Percentiles rank a stretch among this genome's conserved stretches.
Conservation (phyloP, 2,888 invertebrate species). For the Priocnemis perturbator region DNA sequence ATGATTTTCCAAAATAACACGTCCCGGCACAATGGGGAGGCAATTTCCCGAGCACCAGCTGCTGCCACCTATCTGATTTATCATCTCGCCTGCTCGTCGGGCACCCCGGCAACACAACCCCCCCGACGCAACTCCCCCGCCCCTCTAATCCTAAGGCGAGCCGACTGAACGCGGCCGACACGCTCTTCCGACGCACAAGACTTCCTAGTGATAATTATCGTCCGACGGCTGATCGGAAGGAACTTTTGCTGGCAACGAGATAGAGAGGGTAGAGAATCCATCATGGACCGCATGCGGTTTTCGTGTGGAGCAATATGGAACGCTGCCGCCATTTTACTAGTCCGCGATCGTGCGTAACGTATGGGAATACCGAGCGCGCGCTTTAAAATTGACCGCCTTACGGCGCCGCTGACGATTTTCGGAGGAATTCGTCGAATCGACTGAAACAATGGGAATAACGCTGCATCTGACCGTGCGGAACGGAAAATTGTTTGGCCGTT, state of each 20-base stretch:
- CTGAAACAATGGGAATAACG: slow-evolving; percentile 7
- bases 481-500: slow-evolving; percentile 62
- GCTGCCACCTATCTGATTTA: slow-evolving; percentile 72
- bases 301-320: no score
- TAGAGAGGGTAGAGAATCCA: no score
- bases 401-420: no score
- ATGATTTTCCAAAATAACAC: slow-evolving; percentile 73
- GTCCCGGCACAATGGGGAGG: slow-evolving; percentile 59
- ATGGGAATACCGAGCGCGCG: no score
- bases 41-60: slow-evolving; percentile 73
- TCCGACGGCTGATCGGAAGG: slow-evolving; percentile 24
- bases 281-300: no score
- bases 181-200: slow-evolving; percentile 15
- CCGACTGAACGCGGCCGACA: background rate
- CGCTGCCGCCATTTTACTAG: no score
- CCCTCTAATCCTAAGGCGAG: background rate
- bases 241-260: no score
- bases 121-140: slow-evolving; percentile 11
- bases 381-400: no score
- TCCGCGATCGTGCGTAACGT: no score
- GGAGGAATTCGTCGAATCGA: no score
- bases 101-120: slow-evolving; percentile 27
- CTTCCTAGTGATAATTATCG: slow-evolving; percentile 37
- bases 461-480: slow-evolving; percentile 29
- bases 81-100: slow-evolving; percentile 58